A percentile compares a stretch with the other conserved stretches of the same genome.
Conservation (phyloP, 2,888 invertebrate species). For the Nomada hirtipes region DNA sequence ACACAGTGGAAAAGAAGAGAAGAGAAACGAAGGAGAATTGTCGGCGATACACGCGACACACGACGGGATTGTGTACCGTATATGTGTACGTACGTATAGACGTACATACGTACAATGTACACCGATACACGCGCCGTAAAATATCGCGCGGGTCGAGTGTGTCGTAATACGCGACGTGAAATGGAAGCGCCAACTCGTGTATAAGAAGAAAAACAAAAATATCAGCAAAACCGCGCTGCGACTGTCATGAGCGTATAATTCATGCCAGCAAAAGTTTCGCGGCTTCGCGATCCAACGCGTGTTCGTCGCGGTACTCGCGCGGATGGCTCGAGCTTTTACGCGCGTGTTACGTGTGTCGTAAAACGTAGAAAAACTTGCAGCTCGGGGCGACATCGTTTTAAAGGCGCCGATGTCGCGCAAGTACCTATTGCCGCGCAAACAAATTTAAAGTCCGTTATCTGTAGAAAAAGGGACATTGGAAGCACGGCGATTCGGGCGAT, state of each 20-base stretch:
- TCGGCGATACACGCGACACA: slow-evolving; percentile 32
- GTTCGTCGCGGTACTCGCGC: slow-evolving; percentile 36
- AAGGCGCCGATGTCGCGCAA: no score
- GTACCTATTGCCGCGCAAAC: no score
- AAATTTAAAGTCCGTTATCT: background rate
- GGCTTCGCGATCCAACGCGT: background rate
- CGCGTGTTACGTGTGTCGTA: slow-evolving; percentile 49
- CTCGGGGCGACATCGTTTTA: no score
- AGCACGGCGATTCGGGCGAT: slow-evolving; percentile 35
- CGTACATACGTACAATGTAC: background rate
- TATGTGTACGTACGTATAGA: background rate
- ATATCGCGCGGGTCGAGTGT: slow-evolving; percentile 53
- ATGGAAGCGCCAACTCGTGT: slow-evolving; percentile 58
- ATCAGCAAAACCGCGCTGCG: slow-evolving; percentile 44
- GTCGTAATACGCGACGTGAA: slow-evolving; percentile 58
- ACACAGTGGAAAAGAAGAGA: background rate
- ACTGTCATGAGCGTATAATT: slow-evolving; percentile 60
- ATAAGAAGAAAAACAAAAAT: slow-evolving; percentile 53
- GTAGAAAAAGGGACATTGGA: background rate
- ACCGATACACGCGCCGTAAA: slow-evolving; percentile 50
- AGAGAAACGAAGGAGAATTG: slow-evolving; percentile 18
- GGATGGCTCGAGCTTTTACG: slow-evolving; percentile 57
- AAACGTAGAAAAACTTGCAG: slow-evolving; percentile 38
- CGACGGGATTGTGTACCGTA: slow-evolving; percentile 49
- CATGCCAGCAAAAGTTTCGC: slow-evolving; percentile 53